Evolutionary conservation across 2,888 invertebrate species (phyloP), one percentile per base, ranked within the genome.

Genomic region (Isoperla grammatica): DNA sequence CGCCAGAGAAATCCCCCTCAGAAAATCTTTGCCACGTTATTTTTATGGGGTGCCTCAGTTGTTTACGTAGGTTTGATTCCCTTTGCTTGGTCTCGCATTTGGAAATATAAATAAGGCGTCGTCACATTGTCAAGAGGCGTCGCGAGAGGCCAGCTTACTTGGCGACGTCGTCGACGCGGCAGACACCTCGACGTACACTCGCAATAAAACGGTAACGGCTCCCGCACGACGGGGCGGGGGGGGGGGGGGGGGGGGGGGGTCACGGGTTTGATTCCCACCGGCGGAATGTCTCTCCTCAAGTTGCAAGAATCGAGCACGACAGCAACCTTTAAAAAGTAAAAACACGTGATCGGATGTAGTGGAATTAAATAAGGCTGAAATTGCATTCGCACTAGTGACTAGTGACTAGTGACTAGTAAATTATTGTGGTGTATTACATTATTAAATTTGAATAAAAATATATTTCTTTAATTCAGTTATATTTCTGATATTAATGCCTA

Each of bases 11-110:
- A 40, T 40, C 42, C 42, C 42, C 15, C 11, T 40, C 42, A 40
- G 42, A 40, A 40, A 40, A 40, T 40, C 42, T 40, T 40, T 40
- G 12, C 15, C 42, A 40, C 42, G 42, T 40, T 40, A 40, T 40
- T 40, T 40, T 40, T 45, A 45, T 17, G 17, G 45, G 11, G 45
- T 45, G 15, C 5, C 13, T 17, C 15, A 19, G 15, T 17, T 45
- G 45, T 45, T 45, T 45, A 45, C 45, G 45, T 45, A 15, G 45
- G 17, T 45, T 45, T 19, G 45, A 45, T 45, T 45, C 45, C 45
- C 45, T 13, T 5, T n/a, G n/a, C n/a, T n/a, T 19, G 45, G 45
- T 45, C 45, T 45, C 45, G 45, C 45, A 45, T 45, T 45, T 45
- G 45, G 45, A 45, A 45, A 45, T 45, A 45, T 13, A 45, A 45